Evolutionary conservation across 2,113 vertebrate species (phyloP).

Genomic region (Syngnathus typhle): DNA sequence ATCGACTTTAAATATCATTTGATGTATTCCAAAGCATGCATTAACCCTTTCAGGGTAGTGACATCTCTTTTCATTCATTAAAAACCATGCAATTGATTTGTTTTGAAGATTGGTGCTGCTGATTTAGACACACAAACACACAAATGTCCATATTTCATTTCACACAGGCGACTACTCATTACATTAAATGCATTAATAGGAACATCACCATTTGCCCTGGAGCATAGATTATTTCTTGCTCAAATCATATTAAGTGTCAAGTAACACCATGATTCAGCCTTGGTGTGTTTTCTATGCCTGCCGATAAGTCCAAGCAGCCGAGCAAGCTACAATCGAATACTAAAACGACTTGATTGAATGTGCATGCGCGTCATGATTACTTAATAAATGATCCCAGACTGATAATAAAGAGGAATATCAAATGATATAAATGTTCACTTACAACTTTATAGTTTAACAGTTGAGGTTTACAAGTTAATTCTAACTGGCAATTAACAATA

Average conservation of each 20-base stretch:
- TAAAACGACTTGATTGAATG: conserved; percentile 17
- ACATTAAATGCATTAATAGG: background rate
- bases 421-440: background rate
- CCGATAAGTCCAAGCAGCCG: conserved; percentile 1
- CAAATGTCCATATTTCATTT: conserved; percentile 14
- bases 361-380: conserved; percentile 4
- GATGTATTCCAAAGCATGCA: too few relatives aligned
- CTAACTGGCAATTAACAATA: too few relatives aligned
- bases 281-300: background rate
- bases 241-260: conserved; percentile 6
- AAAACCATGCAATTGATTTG: background rate
- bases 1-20: too few relatives aligned
- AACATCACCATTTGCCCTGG: conserved; percentile 4
- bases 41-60: background rate
- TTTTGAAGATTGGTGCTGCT: background rate
- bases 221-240: conserved; percentile 5
- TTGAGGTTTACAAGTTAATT: too few relatives aligned
- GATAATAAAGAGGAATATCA: background rate
- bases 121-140: background rate
- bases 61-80: background rate
- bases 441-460: too few relatives aligned
- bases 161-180: conserved; percentile 18
- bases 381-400: background rate
- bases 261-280: background rate
- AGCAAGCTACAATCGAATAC: conserved; percentile 7